These are phyloP conservation scores for Drosophila lini DNA, from an alignment of 1,140 invertebrate species.

Conservation along the genomic window DNA sequence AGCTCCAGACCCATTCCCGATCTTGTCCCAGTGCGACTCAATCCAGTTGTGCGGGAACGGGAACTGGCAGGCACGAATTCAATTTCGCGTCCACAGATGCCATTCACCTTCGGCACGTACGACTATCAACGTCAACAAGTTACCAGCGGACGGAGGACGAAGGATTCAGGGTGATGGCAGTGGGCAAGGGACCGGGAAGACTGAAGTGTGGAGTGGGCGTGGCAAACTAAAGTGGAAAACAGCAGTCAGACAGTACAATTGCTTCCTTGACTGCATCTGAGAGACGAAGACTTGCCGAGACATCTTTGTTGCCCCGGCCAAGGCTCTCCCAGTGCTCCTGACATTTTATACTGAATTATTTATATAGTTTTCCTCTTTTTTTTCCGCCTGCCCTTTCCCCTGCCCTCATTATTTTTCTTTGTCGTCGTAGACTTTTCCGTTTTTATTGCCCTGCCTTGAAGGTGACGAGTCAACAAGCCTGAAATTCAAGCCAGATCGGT, in stretches of 20 bases:
- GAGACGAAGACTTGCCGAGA: constrained; percentile 55
- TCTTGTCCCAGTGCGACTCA: constrained; percentile 57
- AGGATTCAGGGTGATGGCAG: neutral
- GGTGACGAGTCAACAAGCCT: constrained; percentile 58
- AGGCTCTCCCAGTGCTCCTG: constrained; percentile 57
- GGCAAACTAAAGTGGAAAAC: constrained; percentile 77
- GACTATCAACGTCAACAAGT: constrained; percentile 82
- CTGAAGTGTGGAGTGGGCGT: constrained; percentile 47
- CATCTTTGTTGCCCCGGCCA: constrained; percentile 52
- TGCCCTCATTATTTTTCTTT: constrained; percentile 49
- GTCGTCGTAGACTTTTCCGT: constrained; percentile 43
- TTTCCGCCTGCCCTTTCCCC: constrained; percentile 16
- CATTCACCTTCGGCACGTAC: constrained; percentile 82
- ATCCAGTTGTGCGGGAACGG: constrained; percentile 55
- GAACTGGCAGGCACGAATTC: constrained; percentile 79
- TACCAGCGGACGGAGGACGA: constrained; percentile 34
- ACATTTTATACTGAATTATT: constrained; percentile 83
- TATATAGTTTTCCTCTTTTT: constrained; percentile 67
- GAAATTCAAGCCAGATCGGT: constrained; percentile 59
- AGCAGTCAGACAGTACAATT: constrained; percentile 82
- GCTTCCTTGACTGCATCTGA: constrained; percentile 77
- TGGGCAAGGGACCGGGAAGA: too few relatives aligned
- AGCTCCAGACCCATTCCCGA: constrained; percentile 12
- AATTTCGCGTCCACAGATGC: constrained; percentile 83
- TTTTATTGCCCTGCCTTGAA: constrained; percentile 63